phyloP scores from a whole-genome alignment of 2,888 invertebrate genomes.

The Selenia dentaria region DNA sequence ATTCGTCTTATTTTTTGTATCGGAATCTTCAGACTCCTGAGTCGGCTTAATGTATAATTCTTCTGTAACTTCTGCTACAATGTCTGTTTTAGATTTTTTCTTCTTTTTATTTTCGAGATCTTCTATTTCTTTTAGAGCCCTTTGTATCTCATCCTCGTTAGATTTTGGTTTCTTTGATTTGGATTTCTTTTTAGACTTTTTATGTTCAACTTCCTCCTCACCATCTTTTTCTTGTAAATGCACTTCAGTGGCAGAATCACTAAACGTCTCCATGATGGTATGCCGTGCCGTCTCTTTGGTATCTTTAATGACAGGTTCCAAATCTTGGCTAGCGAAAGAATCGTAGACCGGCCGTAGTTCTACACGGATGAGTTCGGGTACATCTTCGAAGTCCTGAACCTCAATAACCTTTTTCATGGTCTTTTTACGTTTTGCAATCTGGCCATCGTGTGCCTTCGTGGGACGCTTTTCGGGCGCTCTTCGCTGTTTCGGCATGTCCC shows the following conservation, averaged over 20 bases:
- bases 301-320: not conserved
- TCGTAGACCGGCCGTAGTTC: conserved; percentile 12
- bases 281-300: not conserved
- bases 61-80: conserved; percentile 4
- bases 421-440: conserved; percentile 68
- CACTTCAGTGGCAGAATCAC: conserved; percentile 41
- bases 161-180: conserved; percentile 66
- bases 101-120: conserved; percentile 68
- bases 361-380: conserved; percentile 33
- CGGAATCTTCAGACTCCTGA: conserved; percentile 16
- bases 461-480: conserved; percentile 68
- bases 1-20: conserved; percentile 15
- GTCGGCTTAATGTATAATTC: not conserved
- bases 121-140: conserved; percentile 75
- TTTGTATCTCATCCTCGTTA: conserved; percentile 70
- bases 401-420: conserved; percentile 66
- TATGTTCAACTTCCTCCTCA: conserved; percentile 46
- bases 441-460: conserved; percentile 63
- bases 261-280: conserved; percentile 49
- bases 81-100: conserved; percentile 38
- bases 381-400: conserved; percentile 72
- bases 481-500: conserved; percentile 69
- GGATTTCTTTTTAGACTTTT: conserved; percentile 68
- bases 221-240: conserved; percentile 35
- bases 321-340: not conserved